Base-by-base conservation (phyloP, 2,797 vertebrate species). In the Pagetopsis macropterus region DNA sequence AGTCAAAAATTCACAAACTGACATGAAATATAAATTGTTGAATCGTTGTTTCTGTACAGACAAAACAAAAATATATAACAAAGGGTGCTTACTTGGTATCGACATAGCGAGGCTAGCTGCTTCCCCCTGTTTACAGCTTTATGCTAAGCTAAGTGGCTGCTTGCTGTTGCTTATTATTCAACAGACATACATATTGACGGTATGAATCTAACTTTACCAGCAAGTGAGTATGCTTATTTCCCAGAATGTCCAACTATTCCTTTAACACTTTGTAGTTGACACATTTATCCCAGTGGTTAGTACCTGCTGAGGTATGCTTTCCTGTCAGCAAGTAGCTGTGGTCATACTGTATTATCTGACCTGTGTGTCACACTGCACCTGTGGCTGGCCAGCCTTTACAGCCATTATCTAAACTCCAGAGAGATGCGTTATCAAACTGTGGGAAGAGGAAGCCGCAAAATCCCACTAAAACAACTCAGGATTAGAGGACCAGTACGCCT, bases 381-480 rank as follows among this genome's bases (percentile, higher is more conserved):
- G 95, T 82, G 88, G 72, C 90, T 89, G 84, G 69, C 84, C 76
- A 69, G 88, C 77, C 87, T 89, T 89, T 84, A 80, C 82, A 80
- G 89, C 85, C 89, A 86, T 93, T 94, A 94, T 95, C 88, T 85
- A 93, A 94, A 92, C 92, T 89, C 82, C 89, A 89, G 91, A 87
- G 88, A 74, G 84, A 91, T 83, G 91, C 90, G 93, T 94, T 95
- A 94, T 93, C 89, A 92, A 90, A 93, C 94, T 96, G 95, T 95
- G 95, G 95, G 95, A 96, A 96, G 94, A 95, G 95, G 95, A 95
- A 96, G 94, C 94, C 92, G 84, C 92, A 90, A 94, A 94, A 94
- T 94, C 93, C 90, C 78, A 67, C 94, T 96, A 93, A 95, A 96
- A 95, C 94, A 96, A 96, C 94, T 93, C 70, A 66, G 95, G 95